Base-by-base conservation (phyloP, 2,797 vertebrate genomes). In the Sebastes kiyomatsui region DNA sequence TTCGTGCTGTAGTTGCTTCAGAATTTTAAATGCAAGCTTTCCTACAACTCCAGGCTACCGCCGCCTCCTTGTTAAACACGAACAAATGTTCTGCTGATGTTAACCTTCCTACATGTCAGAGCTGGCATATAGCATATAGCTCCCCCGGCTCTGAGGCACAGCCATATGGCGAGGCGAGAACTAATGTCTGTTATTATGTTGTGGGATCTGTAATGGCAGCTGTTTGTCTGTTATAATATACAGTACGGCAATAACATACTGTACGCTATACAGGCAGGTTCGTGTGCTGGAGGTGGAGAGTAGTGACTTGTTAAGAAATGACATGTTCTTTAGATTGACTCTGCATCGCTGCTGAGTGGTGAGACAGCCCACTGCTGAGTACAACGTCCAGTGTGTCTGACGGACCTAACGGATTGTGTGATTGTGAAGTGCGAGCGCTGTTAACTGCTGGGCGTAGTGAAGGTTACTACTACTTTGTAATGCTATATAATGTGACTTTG, bases 81-180 rank as follows among this genome's bases (percentile, higher is more conserved):
- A 88, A 82, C 80, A 85, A 86, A 84, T 81, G 76, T 56, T 76
- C 33, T 30, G 80, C 76, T 69, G 79, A 71, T 81, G 82, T 87
- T 83, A 11, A 67, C 70, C 65, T 84, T 88, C 81, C 52, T 77
- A 6, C 79, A 65, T 80, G 87, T 84, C 88, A 83, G 76, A 83
- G 64, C 32, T 71, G 86, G 75, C 77, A 71, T 71, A 59, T 33
- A 80, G 65, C 81, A 35, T 20, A 42, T 6, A 61, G 25, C 68
- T 72, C 81, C 74, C 33, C 62, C 7, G 75, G 79, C 82, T 87
- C 64, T 71, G 73, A 87, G 46, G 72, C 77, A 66, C 32, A 10
- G 58, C 86, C 88, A 86, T 86, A 89, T 89, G 86, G 79, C 27
- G 69, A 81, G 58, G 33, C 55, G 27, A 67, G 55, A 76, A 33